Evolutionary conservation across 1,140 invertebrate genomes (phyloP).

Genomic region (Drosophila ambigua): DNA sequence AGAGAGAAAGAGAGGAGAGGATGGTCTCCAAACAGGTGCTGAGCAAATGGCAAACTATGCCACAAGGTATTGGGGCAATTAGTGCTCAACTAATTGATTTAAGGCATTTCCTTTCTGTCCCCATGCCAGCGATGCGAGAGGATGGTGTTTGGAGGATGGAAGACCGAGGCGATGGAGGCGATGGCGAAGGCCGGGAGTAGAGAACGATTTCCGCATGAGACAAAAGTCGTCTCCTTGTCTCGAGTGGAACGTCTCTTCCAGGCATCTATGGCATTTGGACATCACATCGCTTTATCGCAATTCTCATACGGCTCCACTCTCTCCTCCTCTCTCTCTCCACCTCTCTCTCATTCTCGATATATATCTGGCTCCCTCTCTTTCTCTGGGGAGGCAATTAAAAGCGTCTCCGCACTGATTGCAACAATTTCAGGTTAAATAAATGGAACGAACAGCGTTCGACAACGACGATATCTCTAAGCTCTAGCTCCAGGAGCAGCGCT

Average conservation of each 20-base stretch:
- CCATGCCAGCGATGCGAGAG: conserved; percentile 23
- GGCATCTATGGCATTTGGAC: conserved; percentile 74
- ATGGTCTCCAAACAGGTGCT: conserved; percentile 65
- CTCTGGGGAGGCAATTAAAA: conserved; percentile 67
- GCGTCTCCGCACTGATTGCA: conserved; percentile 73
- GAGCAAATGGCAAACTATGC: conserved; percentile 81
- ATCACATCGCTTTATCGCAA: conserved; percentile 60
- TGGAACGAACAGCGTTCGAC: conserved; percentile 65
- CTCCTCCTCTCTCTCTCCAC: neutral
- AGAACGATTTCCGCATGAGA: conserved; percentile 69
- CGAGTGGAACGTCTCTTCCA: conserved; percentile 48
- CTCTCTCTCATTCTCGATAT: neutral
- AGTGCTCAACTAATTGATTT: conserved; percentile 83
- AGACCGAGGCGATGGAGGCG: conserved; percentile 1
- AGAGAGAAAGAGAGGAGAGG: conserved; percentile 6
- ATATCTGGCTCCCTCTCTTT: conserved; percentile 7
- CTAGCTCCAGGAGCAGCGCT: conserved; percentile 37
- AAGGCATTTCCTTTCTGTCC: conserved; percentile 79
- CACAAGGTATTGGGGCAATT: conserved; percentile 83
- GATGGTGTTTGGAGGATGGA: conserved; percentile 17
- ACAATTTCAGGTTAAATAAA: conserved; percentile 78
- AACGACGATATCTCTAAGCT: conserved; percentile 49
- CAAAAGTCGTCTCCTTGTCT: conserved; percentile 74
- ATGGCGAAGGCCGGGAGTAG: neutral
- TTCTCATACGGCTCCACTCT: conserved; percentile 27